Evolutionary conservation across 2,888 invertebrate species (phyloP).

Genomic region (Ectropis crepuscularia): DNA sequence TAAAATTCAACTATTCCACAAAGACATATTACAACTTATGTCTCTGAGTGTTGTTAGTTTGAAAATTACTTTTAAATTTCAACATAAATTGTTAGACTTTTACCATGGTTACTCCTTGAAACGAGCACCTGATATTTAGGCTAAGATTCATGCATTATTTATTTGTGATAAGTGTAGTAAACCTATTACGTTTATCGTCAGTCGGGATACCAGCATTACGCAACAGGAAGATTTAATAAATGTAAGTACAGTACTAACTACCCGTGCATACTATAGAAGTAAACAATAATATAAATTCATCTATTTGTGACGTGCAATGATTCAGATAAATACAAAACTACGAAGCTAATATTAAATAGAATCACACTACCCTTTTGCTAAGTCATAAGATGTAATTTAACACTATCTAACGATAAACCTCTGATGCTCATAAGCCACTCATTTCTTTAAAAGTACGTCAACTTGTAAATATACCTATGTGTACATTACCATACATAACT

Average conservation of each 20-base stretch:
- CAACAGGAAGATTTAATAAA: neutral
- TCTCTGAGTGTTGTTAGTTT: no score
- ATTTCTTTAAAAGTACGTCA: slow-evolving; percentile 15
- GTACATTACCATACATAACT: neutral
- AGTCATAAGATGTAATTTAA: slow-evolving; percentile 34
- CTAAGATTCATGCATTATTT: no score
- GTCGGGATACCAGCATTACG: no score
- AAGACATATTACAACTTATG: no score
- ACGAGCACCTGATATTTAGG: no score
- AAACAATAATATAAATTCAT: neutral
- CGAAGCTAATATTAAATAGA: slow-evolving; percentile 26
- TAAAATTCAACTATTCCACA: no score
- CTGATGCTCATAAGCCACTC: slow-evolving; percentile 30
- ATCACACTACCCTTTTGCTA: slow-evolving; percentile 25
- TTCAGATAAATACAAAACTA: slow-evolving; percentile 9
- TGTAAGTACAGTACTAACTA: neutral
- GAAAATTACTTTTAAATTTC: no score
- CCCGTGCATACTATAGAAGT: slow-evolving; percentile 1
- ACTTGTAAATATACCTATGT: slow-evolving; percentile 12
- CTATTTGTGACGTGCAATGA: slow-evolving; percentile 1
- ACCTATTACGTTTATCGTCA: no score
- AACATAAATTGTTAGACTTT: no score
- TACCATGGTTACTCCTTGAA: no score
- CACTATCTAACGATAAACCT: slow-evolving; percentile 31
- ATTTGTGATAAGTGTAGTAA: no score